Conservation (phyloP, 2,888 invertebrate species). For the Meandrusa payeni region DNA sequence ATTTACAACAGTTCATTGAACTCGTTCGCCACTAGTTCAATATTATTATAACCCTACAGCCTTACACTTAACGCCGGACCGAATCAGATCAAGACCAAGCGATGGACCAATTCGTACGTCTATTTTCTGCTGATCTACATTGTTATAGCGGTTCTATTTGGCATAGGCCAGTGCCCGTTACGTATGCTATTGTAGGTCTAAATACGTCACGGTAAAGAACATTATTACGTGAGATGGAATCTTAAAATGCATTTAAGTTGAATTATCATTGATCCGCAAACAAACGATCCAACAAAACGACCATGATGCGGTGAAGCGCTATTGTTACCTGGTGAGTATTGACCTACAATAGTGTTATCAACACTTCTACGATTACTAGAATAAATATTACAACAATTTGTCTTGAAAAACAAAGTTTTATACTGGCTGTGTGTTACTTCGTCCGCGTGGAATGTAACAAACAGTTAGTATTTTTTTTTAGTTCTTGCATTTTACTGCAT, state of each 20-base stretch:
- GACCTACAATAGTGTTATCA: slow-evolving; percentile 5
- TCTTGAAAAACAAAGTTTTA: too few species aligned
- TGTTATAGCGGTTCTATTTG: slow-evolving; percentile 14
- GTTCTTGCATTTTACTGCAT: too few species aligned
- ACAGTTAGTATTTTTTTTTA: too few species aligned
- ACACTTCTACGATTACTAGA: slow-evolving; percentile 4
- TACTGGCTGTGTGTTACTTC: too few species aligned
- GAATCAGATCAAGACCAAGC: slow-evolving; percentile 25
- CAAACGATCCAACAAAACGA: slow-evolving; percentile 2
- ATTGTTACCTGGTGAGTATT: slow-evolving; percentile 7
- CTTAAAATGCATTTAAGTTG: not conserved
- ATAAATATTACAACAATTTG: not conserved
- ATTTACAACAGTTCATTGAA: slow-evolving; percentile 19
- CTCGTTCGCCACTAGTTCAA: slow-evolving; percentile 2
- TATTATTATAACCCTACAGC: slow-evolving; percentile 22
- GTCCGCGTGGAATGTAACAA: too few species aligned
- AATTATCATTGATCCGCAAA: slow-evolving; percentile 2
- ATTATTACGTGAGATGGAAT: not conserved
- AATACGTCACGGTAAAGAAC: not conserved
- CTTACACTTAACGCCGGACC: slow-evolving; percentile 18
- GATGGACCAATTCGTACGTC: slow-evolving; percentile 22
- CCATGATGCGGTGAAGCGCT: not conserved
- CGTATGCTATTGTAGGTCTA: slow-evolving; percentile 6
- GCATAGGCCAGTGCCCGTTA: not conserved
- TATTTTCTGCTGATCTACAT: slow-evolving; percentile 22